A percentile compares a stretch with the other conserved stretches of the same genome.
These are phyloP conservation scores for Dendrocopos noguchii DNA, from an alignment of 2,113 vertebrate genomes.

Conservation along the genomic window DNA sequence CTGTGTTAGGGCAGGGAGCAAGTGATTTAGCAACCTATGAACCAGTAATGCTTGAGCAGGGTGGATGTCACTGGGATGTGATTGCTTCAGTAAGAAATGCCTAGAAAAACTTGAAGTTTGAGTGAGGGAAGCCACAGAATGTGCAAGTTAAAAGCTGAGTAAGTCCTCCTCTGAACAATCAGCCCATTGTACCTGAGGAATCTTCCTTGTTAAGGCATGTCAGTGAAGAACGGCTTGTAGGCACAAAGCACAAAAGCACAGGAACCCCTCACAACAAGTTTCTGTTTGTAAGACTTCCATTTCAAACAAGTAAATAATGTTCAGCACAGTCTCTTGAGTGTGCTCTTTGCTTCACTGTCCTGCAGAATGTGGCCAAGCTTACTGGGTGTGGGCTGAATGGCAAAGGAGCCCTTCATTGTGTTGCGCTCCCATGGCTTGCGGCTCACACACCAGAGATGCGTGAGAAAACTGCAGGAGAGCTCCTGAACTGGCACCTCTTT, in stretches of 20 bases:
- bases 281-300: neutral
- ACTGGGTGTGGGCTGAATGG: neutral
- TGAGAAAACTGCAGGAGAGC: neutral
- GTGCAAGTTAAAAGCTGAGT: neutral
- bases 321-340: neutral
- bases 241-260: neutral
- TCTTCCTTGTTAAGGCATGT: neutral
- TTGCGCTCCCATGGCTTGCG: neutral
- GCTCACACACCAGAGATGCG: neutral
- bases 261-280: neutral
- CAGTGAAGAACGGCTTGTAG: neutral
- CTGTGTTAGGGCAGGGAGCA: neutral
- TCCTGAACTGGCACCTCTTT: neutral
- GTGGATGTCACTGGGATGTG: neutral
- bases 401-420: neutral
- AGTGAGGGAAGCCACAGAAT: neutral
- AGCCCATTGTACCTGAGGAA: neutral
- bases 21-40: neutral
- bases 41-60: neutral
- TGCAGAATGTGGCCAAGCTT: neutral
- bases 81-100: neutral
- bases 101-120: neutral
- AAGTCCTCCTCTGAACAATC: neutral
- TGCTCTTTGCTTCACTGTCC: neutral
- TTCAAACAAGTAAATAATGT: neutral